Conservation (phyloP, 2,113 vertebrate genomes). For the Peromyscus leucopus region DNA sequence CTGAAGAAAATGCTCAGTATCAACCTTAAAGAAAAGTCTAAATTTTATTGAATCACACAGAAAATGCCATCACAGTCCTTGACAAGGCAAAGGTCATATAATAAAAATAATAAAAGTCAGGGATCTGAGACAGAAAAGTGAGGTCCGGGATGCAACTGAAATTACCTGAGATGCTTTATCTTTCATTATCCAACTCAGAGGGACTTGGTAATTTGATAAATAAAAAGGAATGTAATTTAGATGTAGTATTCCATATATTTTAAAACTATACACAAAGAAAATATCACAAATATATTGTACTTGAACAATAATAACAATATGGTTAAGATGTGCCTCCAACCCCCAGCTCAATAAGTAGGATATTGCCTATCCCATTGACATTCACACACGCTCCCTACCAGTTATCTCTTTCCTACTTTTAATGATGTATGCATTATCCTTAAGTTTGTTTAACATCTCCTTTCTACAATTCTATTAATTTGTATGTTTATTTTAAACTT, state of each 20-base stretch:
- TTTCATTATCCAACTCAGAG: neutral
- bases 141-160: neutral
- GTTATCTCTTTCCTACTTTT: neutral
- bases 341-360: neutral
- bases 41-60: neutral
- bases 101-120: constrained; percentile 17
- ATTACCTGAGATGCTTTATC: neutral
- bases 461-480: neutral
- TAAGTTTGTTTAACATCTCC: neutral
- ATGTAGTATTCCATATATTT: neutral
- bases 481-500: neutral
- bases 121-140: neutral
- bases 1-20: neutral
- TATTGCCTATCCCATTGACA: neutral
- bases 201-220: neutral
- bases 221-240: neutral
- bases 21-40: neutral
- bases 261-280: neutral
- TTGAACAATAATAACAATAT: neutral
- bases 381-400: neutral
- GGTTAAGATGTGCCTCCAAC: neutral
- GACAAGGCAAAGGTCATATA: neutral
- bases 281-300: neutral
- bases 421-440: neutral
- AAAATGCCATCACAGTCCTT: neutral